Conservation (phyloP, 53 echinoderm and acorn worm species). For the Holothuria scabra region DNA sequence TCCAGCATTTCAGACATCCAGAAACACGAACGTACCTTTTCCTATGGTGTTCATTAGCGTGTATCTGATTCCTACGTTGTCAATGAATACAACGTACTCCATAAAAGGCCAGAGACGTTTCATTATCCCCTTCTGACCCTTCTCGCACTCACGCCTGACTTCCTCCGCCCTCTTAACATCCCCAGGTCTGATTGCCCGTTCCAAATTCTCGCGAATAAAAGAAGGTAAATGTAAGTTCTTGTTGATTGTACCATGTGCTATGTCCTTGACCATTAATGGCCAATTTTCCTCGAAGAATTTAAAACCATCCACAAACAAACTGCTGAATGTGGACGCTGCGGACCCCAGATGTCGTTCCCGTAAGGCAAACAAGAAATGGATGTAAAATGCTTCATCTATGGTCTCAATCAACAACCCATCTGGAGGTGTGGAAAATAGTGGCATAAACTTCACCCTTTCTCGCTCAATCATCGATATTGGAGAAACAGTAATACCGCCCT, state of each 20-base stretch:
- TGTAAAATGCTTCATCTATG: constrained; percentile 50
- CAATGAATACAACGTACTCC: constrained; percentile 32
- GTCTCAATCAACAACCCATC: constrained; percentile 22
- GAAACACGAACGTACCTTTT: constrained; percentile 65
- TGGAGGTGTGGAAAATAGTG: constrained; percentile 34
- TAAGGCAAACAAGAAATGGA: constrained; percentile 75
- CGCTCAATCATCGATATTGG: background rate
- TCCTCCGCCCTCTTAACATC: constrained; percentile 54
- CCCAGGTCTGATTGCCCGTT: constrained; percentile 25
- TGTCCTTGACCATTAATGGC: constrained; percentile 63
- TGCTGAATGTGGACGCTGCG: constrained; percentile 31
- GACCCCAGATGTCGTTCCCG: constrained; percentile 59
- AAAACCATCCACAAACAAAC: constrained; percentile 54
- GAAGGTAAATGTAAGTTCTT: constrained; percentile 25
- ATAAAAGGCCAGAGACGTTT: constrained; percentile 75
- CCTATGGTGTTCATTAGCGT: constrained; percentile 30
- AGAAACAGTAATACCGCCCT: constrained; percentile 17
- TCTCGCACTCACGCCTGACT: constrained; percentile 64
- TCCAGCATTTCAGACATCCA: too few species aligned
- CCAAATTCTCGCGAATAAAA: constrained; percentile 26
- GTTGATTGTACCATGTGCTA: constrained; percentile 53
- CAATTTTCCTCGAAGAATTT: constrained; percentile 61
- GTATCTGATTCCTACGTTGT: constrained; percentile 45
- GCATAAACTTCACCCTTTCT: background rate
- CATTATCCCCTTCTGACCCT: constrained; percentile 68